Evolutionary conservation across 2,888 invertebrate species (phyloP).

Genomic region (Dastarcus helophoroides): DNA sequence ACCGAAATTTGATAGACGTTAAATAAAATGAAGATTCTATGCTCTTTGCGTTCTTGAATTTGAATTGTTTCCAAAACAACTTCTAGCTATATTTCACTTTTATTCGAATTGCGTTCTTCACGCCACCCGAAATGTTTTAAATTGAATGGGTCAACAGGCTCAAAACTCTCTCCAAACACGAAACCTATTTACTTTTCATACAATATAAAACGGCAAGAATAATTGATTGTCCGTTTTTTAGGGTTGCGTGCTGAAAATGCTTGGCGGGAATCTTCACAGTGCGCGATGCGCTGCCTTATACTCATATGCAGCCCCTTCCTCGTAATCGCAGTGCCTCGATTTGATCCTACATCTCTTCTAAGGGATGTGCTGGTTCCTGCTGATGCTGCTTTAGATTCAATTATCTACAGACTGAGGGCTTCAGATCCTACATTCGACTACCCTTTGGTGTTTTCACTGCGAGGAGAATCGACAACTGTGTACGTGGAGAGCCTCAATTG

Average conservation of each 20-base stretch:
- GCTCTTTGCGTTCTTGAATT: too few relatives aligned
- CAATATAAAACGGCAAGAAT: slow-evolving; percentile 18
- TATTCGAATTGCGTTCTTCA: slow-evolving; percentile 1
- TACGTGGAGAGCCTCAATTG: slow-evolving; percentile 73
- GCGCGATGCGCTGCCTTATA: slow-evolving; percentile 24
- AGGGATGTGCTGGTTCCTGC: slow-evolving; percentile 71
- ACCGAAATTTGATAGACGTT: too few relatives aligned
- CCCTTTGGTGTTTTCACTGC: slow-evolving; percentile 70
- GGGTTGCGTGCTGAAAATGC: slow-evolving; percentile 17
- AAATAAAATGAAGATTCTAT: too few relatives aligned
- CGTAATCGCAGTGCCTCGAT: slow-evolving; percentile 57
- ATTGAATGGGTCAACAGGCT: slow-evolving; percentile 17
- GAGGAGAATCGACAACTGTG: slow-evolving; percentile 63
- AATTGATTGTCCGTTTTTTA: slow-evolving; percentile 19
- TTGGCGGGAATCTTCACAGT: slow-evolving; percentile 5
- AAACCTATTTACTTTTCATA: slow-evolving; percentile 16
- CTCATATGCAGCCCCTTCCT: slow-evolving; percentile 21
- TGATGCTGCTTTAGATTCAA: slow-evolving; percentile 70
- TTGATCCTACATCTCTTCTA: slow-evolving; percentile 76
- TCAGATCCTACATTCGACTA: slow-evolving; percentile 82
- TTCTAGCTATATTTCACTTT: too few relatives aligned
- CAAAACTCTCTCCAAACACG: slow-evolving; percentile 14
- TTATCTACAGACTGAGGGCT: slow-evolving; percentile 73
- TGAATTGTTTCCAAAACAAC: too few relatives aligned
- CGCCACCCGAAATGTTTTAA: slow-evolving; percentile 8